Evolutionary conservation across 64 coral and sea anemone species (phyloP).

Genomic region (Platygyra sinensis): DNA sequence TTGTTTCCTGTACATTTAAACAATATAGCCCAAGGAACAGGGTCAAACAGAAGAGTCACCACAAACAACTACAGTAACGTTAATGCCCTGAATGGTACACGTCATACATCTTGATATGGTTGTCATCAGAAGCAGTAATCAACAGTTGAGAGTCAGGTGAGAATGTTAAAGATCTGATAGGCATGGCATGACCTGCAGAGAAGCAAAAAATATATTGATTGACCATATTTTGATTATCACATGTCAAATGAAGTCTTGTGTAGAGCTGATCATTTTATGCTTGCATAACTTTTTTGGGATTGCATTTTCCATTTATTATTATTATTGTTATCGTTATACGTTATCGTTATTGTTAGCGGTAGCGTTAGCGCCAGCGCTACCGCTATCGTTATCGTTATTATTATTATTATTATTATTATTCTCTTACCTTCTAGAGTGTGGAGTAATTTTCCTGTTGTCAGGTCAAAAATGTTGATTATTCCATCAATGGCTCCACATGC

Average conservation of each 20-base stretch:
- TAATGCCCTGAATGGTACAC: conserved; percentile 86
- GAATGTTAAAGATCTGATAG: conserved; percentile 97
- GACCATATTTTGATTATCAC: no score
- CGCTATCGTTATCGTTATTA: no score
- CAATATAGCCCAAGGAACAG: neutral
- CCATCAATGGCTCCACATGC: conserved; percentile 99
- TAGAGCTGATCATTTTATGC: neutral
- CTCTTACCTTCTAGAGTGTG: conserved; percentile 95
- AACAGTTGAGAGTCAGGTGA: conserved; percentile 97
- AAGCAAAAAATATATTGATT: neutral
- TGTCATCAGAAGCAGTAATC: conserved; percentile 98
- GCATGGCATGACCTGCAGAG: conserved; percentile 94
- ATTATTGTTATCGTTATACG: no score
- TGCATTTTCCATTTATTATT: neutral
- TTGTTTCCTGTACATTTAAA: neutral
- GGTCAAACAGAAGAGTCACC: neutral
- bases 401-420: no score
- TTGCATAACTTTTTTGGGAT: neutral
- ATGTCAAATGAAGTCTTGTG: no score
- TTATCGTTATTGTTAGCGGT: no score
- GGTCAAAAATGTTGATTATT: conserved; percentile 99
- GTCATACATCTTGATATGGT: conserved; percentile 99
- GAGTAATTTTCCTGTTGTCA: conserved; percentile 90
- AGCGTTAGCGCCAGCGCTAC: no score
- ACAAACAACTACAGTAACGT: neutral